Percentiles rank a stretch among this genome's conserved stretches.
Conservation (phyloP, 92 coral and sea anemone species). For the Plumapathes pennacea region DNA sequence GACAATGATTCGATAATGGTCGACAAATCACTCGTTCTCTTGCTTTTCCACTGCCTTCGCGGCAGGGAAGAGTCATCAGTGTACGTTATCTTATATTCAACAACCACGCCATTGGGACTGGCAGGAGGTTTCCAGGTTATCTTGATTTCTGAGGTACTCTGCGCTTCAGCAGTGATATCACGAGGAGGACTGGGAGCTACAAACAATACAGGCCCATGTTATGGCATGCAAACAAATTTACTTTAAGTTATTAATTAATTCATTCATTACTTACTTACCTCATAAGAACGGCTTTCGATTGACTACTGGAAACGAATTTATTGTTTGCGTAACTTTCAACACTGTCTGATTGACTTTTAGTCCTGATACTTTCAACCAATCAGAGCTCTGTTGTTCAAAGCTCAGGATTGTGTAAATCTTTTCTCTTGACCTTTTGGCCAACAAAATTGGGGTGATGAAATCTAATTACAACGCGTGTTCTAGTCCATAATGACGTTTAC, state of each 20-base stretch:
- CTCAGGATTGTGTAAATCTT: too few species aligned
- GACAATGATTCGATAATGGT: conserved; percentile 54
- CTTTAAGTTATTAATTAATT: not conserved
- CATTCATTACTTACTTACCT: not conserved
- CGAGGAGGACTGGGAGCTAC: conserved; percentile 82
- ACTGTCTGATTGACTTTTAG: too few species aligned
- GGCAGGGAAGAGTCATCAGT: conserved; percentile 45
- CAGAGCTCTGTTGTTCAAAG: too few species aligned
- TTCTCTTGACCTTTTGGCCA: too few species aligned
- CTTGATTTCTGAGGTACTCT: conserved; percentile 58
- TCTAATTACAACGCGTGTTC: too few species aligned
- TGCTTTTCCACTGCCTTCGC: conserved; percentile 57
- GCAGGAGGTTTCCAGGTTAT: conserved; percentile 74
- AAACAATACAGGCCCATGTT: conserved; percentile 39
- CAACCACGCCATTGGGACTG: conserved; percentile 73
- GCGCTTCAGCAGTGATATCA: conserved; percentile 46
- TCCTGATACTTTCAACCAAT: too few species aligned
- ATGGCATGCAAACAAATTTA: conserved; percentile 14
- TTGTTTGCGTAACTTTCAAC: too few species aligned
- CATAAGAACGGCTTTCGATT: too few species aligned
- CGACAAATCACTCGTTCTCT: conserved; percentile 34
- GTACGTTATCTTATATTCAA: conserved; percentile 66
- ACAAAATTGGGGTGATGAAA: too few species aligned
- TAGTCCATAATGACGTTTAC: too few species aligned
- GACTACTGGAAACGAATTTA: too few species aligned